Conservation (phyloP, 2,797 vertebrate species). For the Xiphorhynchus erythropygius region DNA sequence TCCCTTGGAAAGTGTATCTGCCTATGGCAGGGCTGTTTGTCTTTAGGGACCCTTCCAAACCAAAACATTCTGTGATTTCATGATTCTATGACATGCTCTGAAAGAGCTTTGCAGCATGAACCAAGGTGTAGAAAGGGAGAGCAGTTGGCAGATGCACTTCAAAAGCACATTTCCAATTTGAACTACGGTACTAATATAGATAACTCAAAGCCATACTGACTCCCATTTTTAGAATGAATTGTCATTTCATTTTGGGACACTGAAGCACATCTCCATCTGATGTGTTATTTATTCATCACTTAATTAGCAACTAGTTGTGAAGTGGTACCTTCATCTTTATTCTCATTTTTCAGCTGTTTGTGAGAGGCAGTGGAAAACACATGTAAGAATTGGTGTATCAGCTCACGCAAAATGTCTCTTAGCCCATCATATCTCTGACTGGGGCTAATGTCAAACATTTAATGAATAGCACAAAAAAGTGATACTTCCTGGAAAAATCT, state of each 20-base stretch:
- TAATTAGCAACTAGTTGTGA: slow-evolving; percentile 15
- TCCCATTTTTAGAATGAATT: background rate
- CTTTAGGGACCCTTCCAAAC: background rate
- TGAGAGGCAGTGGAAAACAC: background rate
- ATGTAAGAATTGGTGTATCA: background rate
- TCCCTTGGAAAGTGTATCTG: background rate
- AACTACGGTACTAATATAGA: background rate
- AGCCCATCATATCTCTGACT: background rate
- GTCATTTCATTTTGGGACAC: background rate
- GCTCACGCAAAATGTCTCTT: background rate
- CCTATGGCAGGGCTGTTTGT: background rate
- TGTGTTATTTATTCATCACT: background rate
- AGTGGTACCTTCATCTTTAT: background rate
- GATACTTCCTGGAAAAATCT: background rate
- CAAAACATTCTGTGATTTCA: accelerated
- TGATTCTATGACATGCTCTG: background rate
- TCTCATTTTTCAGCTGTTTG: background rate
- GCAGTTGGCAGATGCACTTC: background rate
- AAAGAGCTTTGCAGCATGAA: background rate
- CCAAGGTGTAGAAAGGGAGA: background rate
- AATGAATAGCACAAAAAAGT: background rate
- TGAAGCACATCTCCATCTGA: slow-evolving; percentile 15
- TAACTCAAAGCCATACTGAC: background rate
- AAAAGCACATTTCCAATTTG: background rate
- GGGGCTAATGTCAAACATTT: background rate